Base-by-base conservation (phyloP, 2,797 vertebrate genomes). In the Nyctibius grandis region DNA sequence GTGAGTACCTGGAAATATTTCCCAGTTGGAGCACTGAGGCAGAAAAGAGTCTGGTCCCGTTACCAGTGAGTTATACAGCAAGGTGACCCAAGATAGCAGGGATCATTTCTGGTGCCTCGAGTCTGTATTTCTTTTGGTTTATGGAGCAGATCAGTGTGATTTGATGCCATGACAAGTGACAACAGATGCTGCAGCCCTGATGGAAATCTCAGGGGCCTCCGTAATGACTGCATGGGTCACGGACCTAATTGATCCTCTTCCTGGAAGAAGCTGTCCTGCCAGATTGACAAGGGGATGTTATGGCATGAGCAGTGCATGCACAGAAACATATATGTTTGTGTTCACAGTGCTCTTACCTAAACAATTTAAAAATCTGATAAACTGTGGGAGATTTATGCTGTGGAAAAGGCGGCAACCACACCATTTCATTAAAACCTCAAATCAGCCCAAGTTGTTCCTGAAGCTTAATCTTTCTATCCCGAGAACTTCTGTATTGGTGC, bases 151-250 rank as follows among this genome's bases (percentile, higher is more conserved):
- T 88, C 11, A 0, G 57, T 72, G 57, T 40, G 75, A 47, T 73
- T 59, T 92, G 92, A 87, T 87, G 91, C 54, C 85, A 92, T 92
- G 87, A 96, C 50, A 92, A 95, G 88, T 73, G 94, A 69, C 79
- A 95, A 91, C 84, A 94, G 89, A 94, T 92, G 87, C 47, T 89
- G 76, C 21, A 5, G 85, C 64, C 50, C 91, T 76, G 69, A 85
- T 91, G 85, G 91, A 89, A 92, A 86, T 81, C 85, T 81, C 65
- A 59, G 67, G 77, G 68, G 81, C 40, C 78, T 92, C 69, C 1
- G 2, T 77, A 95, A 95, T 72, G 60, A 92, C 84, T 89, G 61
- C 67, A 92, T 29, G 84, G 94, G 88, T 95, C 92, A 91, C 1
- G 3, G 76, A 79, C 68, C 70, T 89, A 92, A 93, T 31, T 76